These are phyloP conservation scores for Crossocerus cetratus DNA, from an alignment of 2,888 invertebrate species.

Conservation along the genomic window DNA sequence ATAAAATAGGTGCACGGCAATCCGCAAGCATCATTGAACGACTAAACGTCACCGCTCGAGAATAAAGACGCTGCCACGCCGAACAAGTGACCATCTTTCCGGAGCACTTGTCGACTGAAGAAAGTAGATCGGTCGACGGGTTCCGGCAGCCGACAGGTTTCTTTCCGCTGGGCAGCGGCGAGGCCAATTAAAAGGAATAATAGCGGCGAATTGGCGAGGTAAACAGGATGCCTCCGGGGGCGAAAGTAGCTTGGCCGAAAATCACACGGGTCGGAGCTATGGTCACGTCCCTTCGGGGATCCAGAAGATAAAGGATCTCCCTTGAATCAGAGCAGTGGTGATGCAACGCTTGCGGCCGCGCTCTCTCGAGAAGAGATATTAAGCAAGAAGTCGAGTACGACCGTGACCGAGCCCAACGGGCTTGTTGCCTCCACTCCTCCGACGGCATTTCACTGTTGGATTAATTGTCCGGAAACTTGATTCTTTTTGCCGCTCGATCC, in stretches of 20 bases:
- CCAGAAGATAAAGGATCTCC: constrained; percentile 43
- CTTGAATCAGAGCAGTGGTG: constrained; percentile 33
- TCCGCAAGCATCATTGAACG: too few species aligned
- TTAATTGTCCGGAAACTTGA: constrained; percentile 39
- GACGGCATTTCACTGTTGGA: constrained; percentile 28
- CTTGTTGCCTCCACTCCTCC: constrained; percentile 41
- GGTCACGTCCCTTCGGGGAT: constrained; percentile 37
- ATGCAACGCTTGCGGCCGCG: constrained; percentile 19
- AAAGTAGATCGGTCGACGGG: too few species aligned
- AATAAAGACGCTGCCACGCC: too few species aligned
- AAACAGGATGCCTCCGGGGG: constrained; percentile 20
- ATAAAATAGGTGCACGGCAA: constrained; percentile 12
- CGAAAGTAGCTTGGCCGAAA: constrained; percentile 22
- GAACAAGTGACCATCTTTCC: too few species aligned
- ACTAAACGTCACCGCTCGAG: too few species aligned
- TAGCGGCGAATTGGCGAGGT: constrained; percentile 1
- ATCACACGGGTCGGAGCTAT: not conserved
- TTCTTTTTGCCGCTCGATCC: constrained; percentile 10
- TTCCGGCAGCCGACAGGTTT: not conserved
- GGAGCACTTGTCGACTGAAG: too few species aligned
- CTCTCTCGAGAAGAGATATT: constrained; percentile 39
- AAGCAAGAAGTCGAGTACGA: constrained; percentile 43
- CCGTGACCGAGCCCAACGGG: constrained; percentile 33
- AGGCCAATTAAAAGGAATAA: constrained; percentile 33
- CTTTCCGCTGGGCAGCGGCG: not conserved